Evolutionary conservation across 2,888 invertebrate genomes (phyloP), one percentile per base, ranked within the genome.

Genomic region (Nematopogon swammerdamellus): DNA sequence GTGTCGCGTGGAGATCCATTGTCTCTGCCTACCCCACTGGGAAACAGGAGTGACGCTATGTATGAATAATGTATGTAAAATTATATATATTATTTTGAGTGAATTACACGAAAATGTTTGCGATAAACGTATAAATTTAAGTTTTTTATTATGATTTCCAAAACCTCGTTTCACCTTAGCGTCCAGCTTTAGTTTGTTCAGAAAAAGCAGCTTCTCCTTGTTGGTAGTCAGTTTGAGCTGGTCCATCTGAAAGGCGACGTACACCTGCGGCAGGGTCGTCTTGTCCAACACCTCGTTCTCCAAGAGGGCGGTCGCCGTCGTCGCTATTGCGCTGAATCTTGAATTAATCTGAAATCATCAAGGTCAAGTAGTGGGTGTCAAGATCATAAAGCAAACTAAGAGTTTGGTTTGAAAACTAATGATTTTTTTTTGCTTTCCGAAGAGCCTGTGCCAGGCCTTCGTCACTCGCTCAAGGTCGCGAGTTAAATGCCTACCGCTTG

Each of bases 121-220:
- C n/a, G n/a, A n/a, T n/a, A n/a, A n/a, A n/a, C n/a, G n/a, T n/a
- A n/a, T n/a, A n/a, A n/a, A n/a, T n/a, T n/a, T n/a, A n/a, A n/a
- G n/a, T n/a, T n/a, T n/a, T n/a, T n/a, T n/a, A n/a, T n/a, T n/a
- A n/a, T n/a, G n/a, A n/a, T n/a, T n/a, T n/a, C n/a, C n/a, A n/a
- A n/a, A n/a, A n/a, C n/a, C n/a, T n/a, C n/a, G n/a, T n/a, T n/a
- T 54, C 63, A 85, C 86, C 80, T 86, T 86, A 8, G 88, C 82
- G 57, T 85, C 83, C 25, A 85, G 68, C 52, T 79, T 80, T 45
- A 85, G 69, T 50, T 80, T 77, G 58, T 83, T 82, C 30, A 85
- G 67, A 54, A 81, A 72, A 18, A 85, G 59, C 16, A 83, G 63
- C 54, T 82, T 83, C 52, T 85, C 84, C 46, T 72, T 74, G 58